Evolutionary conservation across 2,888 invertebrate genomes (phyloP).

Genomic region (Synergus umbraculus): DNA sequence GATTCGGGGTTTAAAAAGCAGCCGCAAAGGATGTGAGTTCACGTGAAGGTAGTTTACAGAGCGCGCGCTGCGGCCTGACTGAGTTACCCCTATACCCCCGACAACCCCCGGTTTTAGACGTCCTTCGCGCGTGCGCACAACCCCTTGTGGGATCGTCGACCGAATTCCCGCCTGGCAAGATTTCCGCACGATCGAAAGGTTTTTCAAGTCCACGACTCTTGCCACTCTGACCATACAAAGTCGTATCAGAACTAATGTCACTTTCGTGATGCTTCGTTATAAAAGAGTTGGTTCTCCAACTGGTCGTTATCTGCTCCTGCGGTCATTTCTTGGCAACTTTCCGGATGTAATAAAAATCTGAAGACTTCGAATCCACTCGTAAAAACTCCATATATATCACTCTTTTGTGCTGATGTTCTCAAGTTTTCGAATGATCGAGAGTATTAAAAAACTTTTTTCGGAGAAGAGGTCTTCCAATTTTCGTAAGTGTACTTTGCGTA

Average conservation of each 20-base stretch:
- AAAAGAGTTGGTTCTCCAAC: slow-evolving; percentile 36
- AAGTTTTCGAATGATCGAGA: background rate
- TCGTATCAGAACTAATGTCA: slow-evolving; percentile 38
- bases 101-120: slow-evolving; percentile 53
- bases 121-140: slow-evolving; percentile 61
- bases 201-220: slow-evolving; percentile 45
- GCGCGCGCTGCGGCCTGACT: slow-evolving; percentile 77
- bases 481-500: background rate
- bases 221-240: slow-evolving; percentile 42
- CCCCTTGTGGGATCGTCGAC: slow-evolving; percentile 55
- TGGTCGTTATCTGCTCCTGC: slow-evolving; percentile 26
- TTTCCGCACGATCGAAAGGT: slow-evolving; percentile 52
- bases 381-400: background rate
- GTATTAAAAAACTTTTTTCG: background rate
- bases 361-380: slow-evolving; percentile 14
- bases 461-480: background rate
- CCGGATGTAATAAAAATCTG: slow-evolving; percentile 19
- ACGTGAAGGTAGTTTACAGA: slow-evolving; percentile 75
- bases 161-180: slow-evolving; percentile 64
- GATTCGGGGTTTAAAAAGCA: slow-evolving; percentile 38
- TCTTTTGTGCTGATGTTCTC: background rate
- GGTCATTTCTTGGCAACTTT: slow-evolving; percentile 28
- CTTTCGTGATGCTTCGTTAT: slow-evolving; percentile 36
- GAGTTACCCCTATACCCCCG: slow-evolving; percentile 74
- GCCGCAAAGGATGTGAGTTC: slow-evolving; percentile 56